These are phyloP conservation scores for Andrena dorsata DNA, from an alignment of 2,888 invertebrate genomes.

Conservation along the genomic window DNA sequence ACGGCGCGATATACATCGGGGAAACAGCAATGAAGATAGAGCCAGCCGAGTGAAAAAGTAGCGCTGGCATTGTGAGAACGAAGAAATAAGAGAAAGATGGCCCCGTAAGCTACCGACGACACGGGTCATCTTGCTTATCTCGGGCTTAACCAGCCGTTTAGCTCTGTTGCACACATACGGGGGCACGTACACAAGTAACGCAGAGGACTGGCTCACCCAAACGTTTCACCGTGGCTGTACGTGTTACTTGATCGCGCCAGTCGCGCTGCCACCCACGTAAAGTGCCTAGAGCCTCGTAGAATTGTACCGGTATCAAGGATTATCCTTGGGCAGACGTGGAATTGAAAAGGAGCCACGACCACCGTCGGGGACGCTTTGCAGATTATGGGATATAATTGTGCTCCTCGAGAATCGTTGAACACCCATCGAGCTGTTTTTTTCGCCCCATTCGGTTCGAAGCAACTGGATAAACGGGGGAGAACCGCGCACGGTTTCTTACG, in stretches of 20 bases:
- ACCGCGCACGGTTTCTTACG: no score
- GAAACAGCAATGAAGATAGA: conserved; percentile 49
- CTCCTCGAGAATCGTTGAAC: conserved; percentile 5
- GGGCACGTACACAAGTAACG: conserved; percentile 10
- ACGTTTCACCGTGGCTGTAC: conserved; percentile 25
- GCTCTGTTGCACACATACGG: conserved; percentile 51
- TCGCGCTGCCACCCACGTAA: conserved; percentile 48
- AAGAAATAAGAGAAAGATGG: conserved; percentile 66
- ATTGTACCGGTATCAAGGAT: conserved; percentile 57
- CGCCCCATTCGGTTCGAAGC: neutral
- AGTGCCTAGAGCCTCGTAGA: conserved; percentile 37
- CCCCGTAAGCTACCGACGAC: conserved; percentile 65
- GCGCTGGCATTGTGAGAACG: conserved; percentile 48
- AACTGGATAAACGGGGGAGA: neutral
- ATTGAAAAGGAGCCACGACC: conserved; percentile 48
- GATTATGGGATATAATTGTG: conserved; percentile 38
- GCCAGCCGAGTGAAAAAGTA: conserved; percentile 34
- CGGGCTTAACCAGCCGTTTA: conserved; percentile 68
- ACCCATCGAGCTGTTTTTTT: neutral
- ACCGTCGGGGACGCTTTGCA: neutral
- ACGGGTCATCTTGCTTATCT: conserved; percentile 69
- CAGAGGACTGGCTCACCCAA: conserved; percentile 2
- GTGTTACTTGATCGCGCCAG: conserved; percentile 52
- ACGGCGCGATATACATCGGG: conserved; percentile 13
- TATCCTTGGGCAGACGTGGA: conserved; percentile 34